Conservation (phyloP, 2,888 invertebrate species). For the Pocota personata region DNA sequence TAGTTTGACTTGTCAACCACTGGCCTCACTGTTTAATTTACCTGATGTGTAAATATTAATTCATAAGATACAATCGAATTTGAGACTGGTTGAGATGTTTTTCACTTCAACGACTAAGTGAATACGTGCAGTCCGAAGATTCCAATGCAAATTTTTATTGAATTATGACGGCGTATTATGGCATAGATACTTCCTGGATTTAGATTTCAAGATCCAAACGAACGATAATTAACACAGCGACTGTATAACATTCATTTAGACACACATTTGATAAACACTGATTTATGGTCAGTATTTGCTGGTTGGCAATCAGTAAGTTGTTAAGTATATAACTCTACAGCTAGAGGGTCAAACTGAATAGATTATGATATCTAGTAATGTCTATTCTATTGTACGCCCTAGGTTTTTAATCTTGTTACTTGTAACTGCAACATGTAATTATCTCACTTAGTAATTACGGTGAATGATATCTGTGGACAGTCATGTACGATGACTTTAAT, state of each 20-base stretch:
- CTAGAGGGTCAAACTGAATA: conserved; percentile 1
- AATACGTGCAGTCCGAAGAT: neutral
- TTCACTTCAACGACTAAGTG: neutral
- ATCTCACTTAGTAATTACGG: neutral
- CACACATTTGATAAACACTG: conserved; percentile 24
- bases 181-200: conserved; percentile 34
- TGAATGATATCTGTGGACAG: neutral
- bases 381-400: neutral
- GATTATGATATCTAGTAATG: neutral
- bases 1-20: too few relatives aligned
- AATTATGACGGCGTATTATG: conserved; percentile 22
- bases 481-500: neutral
- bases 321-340: neutral
- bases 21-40: neutral
- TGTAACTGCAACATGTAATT: conserved; percentile 9
- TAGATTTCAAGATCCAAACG: conserved; percentile 15
- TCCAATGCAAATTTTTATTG: conserved; percentile 31
- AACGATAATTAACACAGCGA: conserved; percentile 1
- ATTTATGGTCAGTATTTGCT: conserved; percentile 11
- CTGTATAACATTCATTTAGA: neutral
- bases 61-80: neutral
- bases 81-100: neutral
- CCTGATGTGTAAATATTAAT: neutral
- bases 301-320: conserved; percentile 1
- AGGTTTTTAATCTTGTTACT: neutral